Evolutionary conservation across 2,113 vertebrate genomes (phyloP).

Genomic region (Phaethornis superciliosus): DNA sequence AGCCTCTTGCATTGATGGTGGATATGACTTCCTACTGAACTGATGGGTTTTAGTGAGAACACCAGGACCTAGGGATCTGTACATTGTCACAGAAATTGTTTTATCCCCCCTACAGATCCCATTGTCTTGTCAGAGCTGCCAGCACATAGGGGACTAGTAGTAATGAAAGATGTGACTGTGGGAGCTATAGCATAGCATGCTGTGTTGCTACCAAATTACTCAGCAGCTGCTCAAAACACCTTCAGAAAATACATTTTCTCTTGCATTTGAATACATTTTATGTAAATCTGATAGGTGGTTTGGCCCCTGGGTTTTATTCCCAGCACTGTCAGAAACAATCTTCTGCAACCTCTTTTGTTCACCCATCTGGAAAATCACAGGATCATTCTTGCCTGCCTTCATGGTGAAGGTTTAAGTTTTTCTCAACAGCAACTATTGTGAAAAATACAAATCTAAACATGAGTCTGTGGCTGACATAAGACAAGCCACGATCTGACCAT

Average conservation of each 20-base stretch:
- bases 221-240: slow-evolving; percentile 39
- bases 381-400: slow-evolving; percentile 50
- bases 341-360: slow-evolving; percentile 53
- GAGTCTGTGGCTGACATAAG: background rate
- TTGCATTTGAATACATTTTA: slow-evolving; percentile 56
- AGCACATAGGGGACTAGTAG: background rate
- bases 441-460: slow-evolving; percentile 18
- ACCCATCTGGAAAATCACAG: slow-evolving; percentile 65
- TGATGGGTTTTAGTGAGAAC: background rate
- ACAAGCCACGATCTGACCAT: background rate
- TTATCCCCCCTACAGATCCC: background rate
- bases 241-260: slow-evolving; percentile 54
- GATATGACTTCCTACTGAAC: background rate
- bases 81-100: background rate
- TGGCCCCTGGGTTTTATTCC: slow-evolving; percentile 57
- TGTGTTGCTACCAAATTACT: slow-evolving; percentile 46
- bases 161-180: slow-evolving; percentile 8
- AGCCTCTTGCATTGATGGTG: background rate
- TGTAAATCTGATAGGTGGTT: slow-evolving; percentile 49
- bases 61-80: background rate
- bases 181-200: background rate
- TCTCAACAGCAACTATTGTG: slow-evolving; percentile 19
- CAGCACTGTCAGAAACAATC: slow-evolving; percentile 45
- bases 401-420: slow-evolving; percentile 26
- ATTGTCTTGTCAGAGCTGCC: slow-evolving; percentile 24